phyloP scores from a whole-genome alignment of 2,113 vertebrate species.

The Scatophagus argus region DNA sequence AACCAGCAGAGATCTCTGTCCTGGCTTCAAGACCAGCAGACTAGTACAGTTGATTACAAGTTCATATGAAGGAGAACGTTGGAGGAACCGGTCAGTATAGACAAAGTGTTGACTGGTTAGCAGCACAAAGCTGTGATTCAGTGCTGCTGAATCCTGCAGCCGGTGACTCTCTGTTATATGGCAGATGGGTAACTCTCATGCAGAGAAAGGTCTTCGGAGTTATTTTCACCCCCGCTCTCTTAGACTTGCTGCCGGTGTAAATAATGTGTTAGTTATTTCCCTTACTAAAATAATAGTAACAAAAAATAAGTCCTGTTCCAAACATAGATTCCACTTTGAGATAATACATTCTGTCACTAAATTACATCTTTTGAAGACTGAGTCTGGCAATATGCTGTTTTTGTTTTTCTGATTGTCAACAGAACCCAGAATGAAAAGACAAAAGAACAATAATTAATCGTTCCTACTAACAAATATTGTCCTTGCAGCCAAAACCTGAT shows the following conservation, averaged over 20 bases:
- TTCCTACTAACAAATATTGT: neutral
- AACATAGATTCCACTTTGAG: neutral
- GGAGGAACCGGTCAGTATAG: conserved; percentile 22
- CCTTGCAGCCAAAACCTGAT: neutral
- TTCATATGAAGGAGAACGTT: conserved; percentile 11
- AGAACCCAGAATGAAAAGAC: neutral
- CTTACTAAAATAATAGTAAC: too few species aligned
- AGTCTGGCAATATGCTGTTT: neutral
- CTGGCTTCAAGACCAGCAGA: conserved; percentile 24
- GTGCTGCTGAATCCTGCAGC: conserved; percentile 32
- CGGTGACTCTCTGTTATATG: conserved; percentile 39
- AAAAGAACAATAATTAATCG: neutral
- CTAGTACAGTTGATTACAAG: conserved; percentile 23
- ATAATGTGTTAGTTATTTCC: too few species aligned
- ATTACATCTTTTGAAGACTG: neutral
- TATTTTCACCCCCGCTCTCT: conserved; percentile 64
- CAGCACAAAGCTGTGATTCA: conserved; percentile 47
- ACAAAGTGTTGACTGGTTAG: conserved; percentile 38
- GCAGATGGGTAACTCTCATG: conserved; percentile 65
- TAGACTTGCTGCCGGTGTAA: conserved; percentile 50
- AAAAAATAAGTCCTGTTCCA: neutral
- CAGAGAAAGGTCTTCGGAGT: conserved; percentile 61
- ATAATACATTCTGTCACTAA: neutral
- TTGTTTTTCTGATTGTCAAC: neutral
- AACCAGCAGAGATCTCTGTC: conserved; percentile 30